These are phyloP conservation scores for Axea sp. DNA, from an alignment of 2,888 invertebrate species.

Conservation along the genomic window DNA sequence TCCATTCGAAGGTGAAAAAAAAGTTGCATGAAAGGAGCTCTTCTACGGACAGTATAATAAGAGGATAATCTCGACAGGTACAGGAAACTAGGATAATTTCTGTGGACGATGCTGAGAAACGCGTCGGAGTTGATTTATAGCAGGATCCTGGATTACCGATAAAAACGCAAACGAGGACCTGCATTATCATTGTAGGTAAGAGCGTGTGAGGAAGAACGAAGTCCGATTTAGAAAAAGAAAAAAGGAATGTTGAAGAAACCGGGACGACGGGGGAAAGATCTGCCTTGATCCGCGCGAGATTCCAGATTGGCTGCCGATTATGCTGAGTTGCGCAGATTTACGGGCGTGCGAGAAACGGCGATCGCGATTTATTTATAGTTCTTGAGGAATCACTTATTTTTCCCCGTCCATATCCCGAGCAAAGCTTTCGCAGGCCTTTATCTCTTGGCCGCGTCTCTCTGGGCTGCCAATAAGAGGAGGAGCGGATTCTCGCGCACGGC, in stretches of 20 bases:
- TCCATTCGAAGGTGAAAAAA: background rate
- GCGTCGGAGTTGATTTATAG: slow-evolving; percentile 66
- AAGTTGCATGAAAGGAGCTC: slow-evolving; percentile 12
- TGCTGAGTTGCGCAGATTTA: slow-evolving; percentile 70
- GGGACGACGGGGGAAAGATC: slow-evolving; percentile 53
- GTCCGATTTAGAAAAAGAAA: slow-evolving; percentile 1
- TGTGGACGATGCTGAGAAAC: slow-evolving; percentile 28
- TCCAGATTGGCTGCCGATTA: slow-evolving; percentile 71
- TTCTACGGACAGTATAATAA: slow-evolving; percentile 35
- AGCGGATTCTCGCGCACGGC: slow-evolving; percentile 34
- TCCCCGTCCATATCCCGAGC: slow-evolving; percentile 47
- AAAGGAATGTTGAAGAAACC: slow-evolving; percentile 13
- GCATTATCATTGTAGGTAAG: slow-evolving; percentile 64
- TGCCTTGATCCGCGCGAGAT: slow-evolving; percentile 66
- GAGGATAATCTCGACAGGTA: slow-evolving; percentile 58
- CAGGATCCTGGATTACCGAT: slow-evolving; percentile 71
- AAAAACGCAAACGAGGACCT: slow-evolving; percentile 62
- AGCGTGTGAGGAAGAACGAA: slow-evolving; percentile 5
- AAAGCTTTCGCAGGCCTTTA: slow-evolving; percentile 47
- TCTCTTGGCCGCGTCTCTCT: slow-evolving; percentile 37
- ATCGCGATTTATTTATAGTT: slow-evolving; percentile 71
- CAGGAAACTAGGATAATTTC: slow-evolving; percentile 65
- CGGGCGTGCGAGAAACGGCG: slow-evolving; percentile 62
- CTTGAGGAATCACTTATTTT: slow-evolving; percentile 66
- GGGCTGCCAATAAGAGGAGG: slow-evolving; percentile 51